Base-by-base conservation (phyloP, 2,113 vertebrate species). In the Crypturellus undulatus region DNA sequence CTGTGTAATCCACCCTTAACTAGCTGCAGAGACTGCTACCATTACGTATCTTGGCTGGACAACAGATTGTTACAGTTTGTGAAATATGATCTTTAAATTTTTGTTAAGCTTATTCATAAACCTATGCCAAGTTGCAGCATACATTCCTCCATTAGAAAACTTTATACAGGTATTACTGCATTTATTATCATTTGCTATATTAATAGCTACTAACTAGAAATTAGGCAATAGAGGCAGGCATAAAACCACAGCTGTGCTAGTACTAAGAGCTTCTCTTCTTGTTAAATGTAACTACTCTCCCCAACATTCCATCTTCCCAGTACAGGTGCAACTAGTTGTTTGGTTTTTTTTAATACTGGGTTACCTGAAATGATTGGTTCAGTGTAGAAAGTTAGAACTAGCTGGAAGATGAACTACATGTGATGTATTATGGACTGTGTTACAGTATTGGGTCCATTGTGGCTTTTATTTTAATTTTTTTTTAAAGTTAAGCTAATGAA, bases 71-170 rank as follows among this genome's bases (percentile, higher is more conserved):
- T 96, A 96, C 95, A 93, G 96, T 96, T 97, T 93, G 96, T 97
- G 92, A 91, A 95, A 56, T 94, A 60, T 0, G 93, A 76, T 36
- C 51, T 94, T 92, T 80, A 42, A 42, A 6, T 63, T 79, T 54
- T 87, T 83, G 77, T 83, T 84, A 94, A 85, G 96, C 96, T 93
- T 96, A 52, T 84, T 96, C 85, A 28, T 92, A 92, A 87, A 82
- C 90, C 92, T 90, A 86, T 20, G 97, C 98, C 98, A 79, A 96
- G 98, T 91, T 64, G 97, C 98, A 97, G 97, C 97, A 96, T 93
- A 99, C 99, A 99, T 99, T 99, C 99, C 99, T 99, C 98, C 98
- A 93, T 71, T 98, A 98, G 97, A 96, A 94, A 98, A 97, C 97
- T 96, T 96, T 97, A 96, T 97, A 92, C 98, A 97, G 98, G 97